These are phyloP conservation scores for Anaspis maculata DNA, from an alignment of 2,888 invertebrate genomes.

Conservation along the genomic window DNA sequence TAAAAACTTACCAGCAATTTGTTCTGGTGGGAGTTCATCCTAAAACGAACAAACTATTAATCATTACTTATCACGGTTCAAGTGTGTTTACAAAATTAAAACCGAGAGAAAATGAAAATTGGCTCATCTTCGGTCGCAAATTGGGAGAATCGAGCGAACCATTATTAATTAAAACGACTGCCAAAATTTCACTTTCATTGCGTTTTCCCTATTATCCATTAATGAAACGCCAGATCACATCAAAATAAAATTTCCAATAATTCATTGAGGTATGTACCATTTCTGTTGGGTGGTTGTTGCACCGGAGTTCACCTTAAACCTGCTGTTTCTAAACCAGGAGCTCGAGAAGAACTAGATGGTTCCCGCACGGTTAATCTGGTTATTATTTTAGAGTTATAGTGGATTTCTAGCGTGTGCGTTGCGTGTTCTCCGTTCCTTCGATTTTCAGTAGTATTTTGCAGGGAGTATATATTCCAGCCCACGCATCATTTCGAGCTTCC, in stretches of 20 bases:
- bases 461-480: conserved; percentile 25
- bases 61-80: conserved; percentile 2
- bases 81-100: too few species aligned
- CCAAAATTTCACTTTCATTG: too few species aligned
- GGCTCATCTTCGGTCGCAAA: too few species aligned
- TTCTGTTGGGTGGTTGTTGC: too few species aligned
- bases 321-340: conserved; percentile 11
- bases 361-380: conserved; percentile 10
- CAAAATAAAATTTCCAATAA: too few species aligned
- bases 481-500: conserved; percentile 16
- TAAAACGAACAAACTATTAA: conserved; percentile 43
- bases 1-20: conserved; percentile 70
- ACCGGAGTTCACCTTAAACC: too few species aligned
- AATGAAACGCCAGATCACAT: too few species aligned
- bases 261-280: too few species aligned
- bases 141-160: too few species aligned
- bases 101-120: too few species aligned
- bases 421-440: conserved; percentile 19
- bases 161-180: too few species aligned
- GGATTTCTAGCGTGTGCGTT: conserved; percentile 33
- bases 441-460: conserved; percentile 29
- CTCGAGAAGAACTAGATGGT: conserved; percentile 17
- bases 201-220: too few species aligned
- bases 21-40: conserved; percentile 89
- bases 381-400: conserved; percentile 33